phyloP scores from a whole-genome alignment of 2,888 invertebrate genomes.

The Drosophila robusta region DNA sequence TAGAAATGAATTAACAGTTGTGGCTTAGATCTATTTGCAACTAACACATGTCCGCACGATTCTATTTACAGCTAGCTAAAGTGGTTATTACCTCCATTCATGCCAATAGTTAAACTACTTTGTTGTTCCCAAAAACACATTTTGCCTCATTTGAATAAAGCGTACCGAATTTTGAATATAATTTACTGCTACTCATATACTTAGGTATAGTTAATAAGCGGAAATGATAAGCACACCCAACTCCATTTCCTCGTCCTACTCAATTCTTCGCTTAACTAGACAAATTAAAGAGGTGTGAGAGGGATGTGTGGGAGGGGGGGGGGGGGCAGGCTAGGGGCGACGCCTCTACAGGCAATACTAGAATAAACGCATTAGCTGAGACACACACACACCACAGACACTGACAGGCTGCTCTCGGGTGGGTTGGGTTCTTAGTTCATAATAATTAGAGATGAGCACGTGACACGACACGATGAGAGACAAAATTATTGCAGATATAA shows the following conservation, averaged over 20 bases:
- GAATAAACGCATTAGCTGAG: conserved; percentile 23
- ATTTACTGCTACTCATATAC: conserved; percentile 51
- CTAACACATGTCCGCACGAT: conserved; percentile 33
- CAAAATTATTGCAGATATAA: neutral
- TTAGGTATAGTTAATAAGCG: conserved; percentile 26
- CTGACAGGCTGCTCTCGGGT: conserved; percentile 50
- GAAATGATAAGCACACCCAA: conserved; percentile 39
- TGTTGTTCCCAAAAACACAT: conserved; percentile 85
- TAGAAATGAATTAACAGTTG: conserved; percentile 42
- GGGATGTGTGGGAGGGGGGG: neutral
- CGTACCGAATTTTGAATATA: conserved; percentile 52
- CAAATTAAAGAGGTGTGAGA: conserved; percentile 4
- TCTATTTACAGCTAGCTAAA: conserved; percentile 67
- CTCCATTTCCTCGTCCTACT: neutral
- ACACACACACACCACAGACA: conserved; percentile 52
- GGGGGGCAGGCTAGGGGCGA: no score
- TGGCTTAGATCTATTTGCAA: conserved; percentile 38
- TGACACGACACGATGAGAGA: conserved; percentile 3
- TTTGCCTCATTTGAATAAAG: conserved; percentile 62
- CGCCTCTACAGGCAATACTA: conserved; percentile 10
- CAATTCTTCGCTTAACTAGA: conserved; percentile 9
- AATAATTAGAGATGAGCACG: conserved; percentile 14
- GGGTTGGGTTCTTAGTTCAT: conserved; percentile 37
- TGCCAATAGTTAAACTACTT: conserved; percentile 82
- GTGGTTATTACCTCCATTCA: conserved; percentile 51